Base-by-base conservation (phyloP, 2,888 invertebrate genomes). In the Pardosa pseudoannulata region DNA sequence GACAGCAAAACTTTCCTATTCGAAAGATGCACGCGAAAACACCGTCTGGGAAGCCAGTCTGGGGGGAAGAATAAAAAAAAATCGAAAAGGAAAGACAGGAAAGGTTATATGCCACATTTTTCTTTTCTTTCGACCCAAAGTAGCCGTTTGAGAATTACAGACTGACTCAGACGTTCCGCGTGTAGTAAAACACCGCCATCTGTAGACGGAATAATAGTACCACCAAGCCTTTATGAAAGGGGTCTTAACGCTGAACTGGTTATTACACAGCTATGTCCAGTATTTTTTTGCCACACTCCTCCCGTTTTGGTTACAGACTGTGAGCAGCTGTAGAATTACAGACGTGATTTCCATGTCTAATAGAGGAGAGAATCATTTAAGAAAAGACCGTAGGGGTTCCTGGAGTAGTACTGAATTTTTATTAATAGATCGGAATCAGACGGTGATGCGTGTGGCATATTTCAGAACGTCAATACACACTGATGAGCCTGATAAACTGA, bases 361-460 rank as follows among this genome's bases (percentile, higher is more conserved):
- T 56, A 2, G 5, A 5, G n/a, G 23, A 23, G 3, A 16, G 5
- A 46, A 46, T 6, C 41, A 16, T 13, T 16, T 46, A 46, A 16
- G 41, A 56, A 56, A 23, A 11, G 56, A 5, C 56, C 56, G 56
- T 46, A 46, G 16, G 41, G 41, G 41, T 56, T 56, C 23, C 23
- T 56, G 23, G 56, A 23, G n/a, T 56, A 56, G 19, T 2, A 16
- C 56, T 19, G 56, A 11, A 19, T 56, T 56, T 19, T 56, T 56
- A 56, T 56, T 56, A 56, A 56, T 56, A 56, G 56, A 56, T 56
- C 56, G n/a, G 23, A 56, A 23, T 56, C n/a, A 7, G 36, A 36
- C 36, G 9, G 9, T 9, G 36, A 36, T 36, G 36, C n/a, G n/a
- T n/a, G n/a, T n/a, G n/a, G n/a, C n/a, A n/a, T n/a, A n/a, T n/a